Conservation (phyloP, 2,888 invertebrate genomes). For the Dryomyza anilis region DNA sequence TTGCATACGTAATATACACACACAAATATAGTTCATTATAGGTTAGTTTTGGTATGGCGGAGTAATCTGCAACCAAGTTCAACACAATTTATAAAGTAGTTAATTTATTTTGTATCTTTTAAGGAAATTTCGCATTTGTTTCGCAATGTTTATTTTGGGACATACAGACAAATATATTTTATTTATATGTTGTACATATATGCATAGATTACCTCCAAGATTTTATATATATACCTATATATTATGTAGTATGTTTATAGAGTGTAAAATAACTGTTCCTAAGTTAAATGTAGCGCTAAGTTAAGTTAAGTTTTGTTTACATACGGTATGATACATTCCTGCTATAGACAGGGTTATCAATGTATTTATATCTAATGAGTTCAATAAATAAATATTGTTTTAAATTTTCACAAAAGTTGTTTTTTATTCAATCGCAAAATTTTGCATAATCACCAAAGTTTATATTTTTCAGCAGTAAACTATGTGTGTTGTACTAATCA, state of each 20-base stretch:
- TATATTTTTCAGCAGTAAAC: too few species aligned
- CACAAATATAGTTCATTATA: too few species aligned
- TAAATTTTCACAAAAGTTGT: too few species aligned
- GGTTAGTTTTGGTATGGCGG: neutral
- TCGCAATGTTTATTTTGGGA: slow-evolving; percentile 7
- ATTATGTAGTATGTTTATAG: neutral
- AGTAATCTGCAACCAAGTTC: neutral
- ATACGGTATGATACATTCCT: too few species aligned
- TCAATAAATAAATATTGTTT: too few species aligned
- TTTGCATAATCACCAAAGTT: too few species aligned
- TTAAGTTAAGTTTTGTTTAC: too few species aligned
- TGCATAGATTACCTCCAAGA: slow-evolving; percentile 5
- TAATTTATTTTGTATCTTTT: slow-evolving; percentile 10
- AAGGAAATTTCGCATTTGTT: neutral
- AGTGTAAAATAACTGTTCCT: too few species aligned
- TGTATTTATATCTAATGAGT: too few species aligned
- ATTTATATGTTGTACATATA: slow-evolving; percentile 20
- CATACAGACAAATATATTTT: neutral
- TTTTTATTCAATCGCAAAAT: too few species aligned
- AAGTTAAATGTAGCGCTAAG: neutral
- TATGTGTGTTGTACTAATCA: too few species aligned
- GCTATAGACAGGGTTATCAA: too few species aligned
- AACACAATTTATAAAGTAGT: neutral
- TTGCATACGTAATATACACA: neutral
- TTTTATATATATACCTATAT: neutral